phyloP scores from a whole-genome alignment of 2,113 vertebrate genomes.

The Cercopithecus mona region DNA sequence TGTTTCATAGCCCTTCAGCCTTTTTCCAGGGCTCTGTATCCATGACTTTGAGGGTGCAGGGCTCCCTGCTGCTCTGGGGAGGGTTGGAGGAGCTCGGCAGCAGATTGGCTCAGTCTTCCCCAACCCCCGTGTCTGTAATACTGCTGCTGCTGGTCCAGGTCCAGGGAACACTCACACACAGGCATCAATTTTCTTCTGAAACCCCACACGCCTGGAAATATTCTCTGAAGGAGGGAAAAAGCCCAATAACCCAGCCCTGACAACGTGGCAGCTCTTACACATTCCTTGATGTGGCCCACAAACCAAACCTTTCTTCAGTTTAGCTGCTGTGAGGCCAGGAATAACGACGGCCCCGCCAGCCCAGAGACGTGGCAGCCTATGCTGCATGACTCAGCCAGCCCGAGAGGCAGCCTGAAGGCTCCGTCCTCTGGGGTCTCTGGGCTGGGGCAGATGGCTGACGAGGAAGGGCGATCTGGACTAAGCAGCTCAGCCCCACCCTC shows the following conservation, averaged over 20 bases:
- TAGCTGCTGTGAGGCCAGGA: slow-evolving; percentile 68
- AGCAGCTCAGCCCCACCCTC: not conserved
- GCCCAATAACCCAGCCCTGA: slow-evolving; percentile 71
- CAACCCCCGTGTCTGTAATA: slow-evolving; percentile 45
- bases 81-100: slow-evolving; percentile 62
- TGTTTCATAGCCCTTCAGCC: not conserved
- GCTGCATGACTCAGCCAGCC: not conserved
- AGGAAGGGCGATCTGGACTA: not conserved
- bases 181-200: slow-evolving; percentile 68
- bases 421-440: not conserved
- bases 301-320: slow-evolving; percentile 71
- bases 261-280: slow-evolving; percentile 85
- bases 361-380: slow-evolving; percentile 79
- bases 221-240: slow-evolving; percentile 67
- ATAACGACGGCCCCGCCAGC: not conserved
- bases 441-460: not conserved
- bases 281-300: slow-evolving; percentile 72
- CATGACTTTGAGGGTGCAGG: not conserved
- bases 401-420: not conserved
- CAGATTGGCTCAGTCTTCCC: slow-evolving; percentile 83
- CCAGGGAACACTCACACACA: slow-evolving; percentile 64
- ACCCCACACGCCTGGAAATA: slow-evolving; percentile 81
- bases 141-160: slow-evolving; percentile 71
- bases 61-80: not conserved
- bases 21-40: not conserved